Evolutionary conservation across 2,113 vertebrate genomes (phyloP).

Genomic region (Cryptomyrus ogoouensis): DNA sequence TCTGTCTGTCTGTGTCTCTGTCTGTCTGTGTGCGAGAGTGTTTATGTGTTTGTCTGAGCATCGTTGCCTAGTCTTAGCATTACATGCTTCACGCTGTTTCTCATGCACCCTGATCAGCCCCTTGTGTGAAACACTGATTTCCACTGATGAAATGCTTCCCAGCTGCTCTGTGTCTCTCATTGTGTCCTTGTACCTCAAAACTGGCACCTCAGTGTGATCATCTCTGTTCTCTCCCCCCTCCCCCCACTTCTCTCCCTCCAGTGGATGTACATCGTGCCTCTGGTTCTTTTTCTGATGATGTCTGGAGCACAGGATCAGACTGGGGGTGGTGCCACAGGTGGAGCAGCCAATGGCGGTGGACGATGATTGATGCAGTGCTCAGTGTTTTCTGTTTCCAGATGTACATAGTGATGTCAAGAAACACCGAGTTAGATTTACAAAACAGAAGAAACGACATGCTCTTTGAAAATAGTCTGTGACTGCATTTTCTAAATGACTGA

Average conservation of each 20-base stretch:
- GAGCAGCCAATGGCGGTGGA: conserved; percentile 63
- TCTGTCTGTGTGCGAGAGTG: background rate
- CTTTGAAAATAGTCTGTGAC: conserved; percentile 23
- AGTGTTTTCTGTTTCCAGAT: background rate
- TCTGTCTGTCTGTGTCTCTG: background rate
- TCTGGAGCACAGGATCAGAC: conserved; percentile 83
- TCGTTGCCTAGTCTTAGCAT: background rate
- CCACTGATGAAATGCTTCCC: background rate
- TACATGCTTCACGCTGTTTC: background rate
- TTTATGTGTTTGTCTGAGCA: background rate
- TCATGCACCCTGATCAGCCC: background rate
- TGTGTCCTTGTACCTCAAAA: background rate
- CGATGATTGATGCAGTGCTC: conserved; percentile 43
- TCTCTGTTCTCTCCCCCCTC: background rate
- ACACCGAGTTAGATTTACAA: background rate
- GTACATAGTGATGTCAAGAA: conserved; percentile 4
- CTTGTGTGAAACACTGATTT: background rate
- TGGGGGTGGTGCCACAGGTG: conserved; percentile 69
- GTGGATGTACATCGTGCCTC: conserved; percentile 95
- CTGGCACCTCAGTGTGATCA: background rate
- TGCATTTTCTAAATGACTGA: conserved; percentile 49
- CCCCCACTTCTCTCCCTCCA: conserved; percentile 39
- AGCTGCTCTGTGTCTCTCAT: background rate
- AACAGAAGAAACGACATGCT: conserved; percentile 16
- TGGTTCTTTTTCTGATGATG: conserved; percentile 93